These are phyloP conservation scores for Rhinatrema bivittatum DNA, from an alignment of 2,797 vertebrate species.

Conservation along the genomic window DNA sequence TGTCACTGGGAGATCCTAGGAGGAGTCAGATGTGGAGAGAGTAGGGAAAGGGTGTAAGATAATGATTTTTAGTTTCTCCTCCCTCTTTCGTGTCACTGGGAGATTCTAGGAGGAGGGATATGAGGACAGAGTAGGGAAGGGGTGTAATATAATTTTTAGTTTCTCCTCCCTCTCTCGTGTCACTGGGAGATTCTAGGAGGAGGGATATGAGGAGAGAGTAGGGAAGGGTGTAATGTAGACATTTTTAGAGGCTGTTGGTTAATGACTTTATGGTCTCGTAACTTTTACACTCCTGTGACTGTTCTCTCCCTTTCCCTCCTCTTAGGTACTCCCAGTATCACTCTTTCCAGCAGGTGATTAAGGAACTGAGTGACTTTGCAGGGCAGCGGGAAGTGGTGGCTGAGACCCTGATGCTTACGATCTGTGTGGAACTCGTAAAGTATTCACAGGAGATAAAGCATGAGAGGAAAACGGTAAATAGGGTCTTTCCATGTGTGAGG, in stretches of 20 bases:
- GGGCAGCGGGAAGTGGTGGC: slow-evolving; percentile 84
- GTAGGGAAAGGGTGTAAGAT: too few relatives aligned
- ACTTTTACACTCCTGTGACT: too few relatives aligned
- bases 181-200: background rate
- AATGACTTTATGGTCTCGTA: background rate
- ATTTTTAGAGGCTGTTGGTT: too few relatives aligned
- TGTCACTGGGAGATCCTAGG: too few relatives aligned
- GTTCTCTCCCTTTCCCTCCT: background rate
- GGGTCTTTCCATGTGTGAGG: slow-evolving; percentile 7
- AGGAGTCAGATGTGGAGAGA: too few relatives aligned
- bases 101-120: too few relatives aligned
- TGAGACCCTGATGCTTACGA: slow-evolving; percentile 75
- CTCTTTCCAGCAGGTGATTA: slow-evolving; percentile 74
- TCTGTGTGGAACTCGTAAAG: slow-evolving; percentile 79
- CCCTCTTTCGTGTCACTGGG: too few relatives aligned
- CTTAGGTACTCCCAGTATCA: slow-evolving; percentile 75
- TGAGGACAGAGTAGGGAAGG: background rate
- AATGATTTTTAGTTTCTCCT: too few relatives aligned
- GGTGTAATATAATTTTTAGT: too few relatives aligned
- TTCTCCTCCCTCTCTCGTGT: too few relatives aligned
- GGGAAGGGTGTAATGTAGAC: too few relatives aligned
- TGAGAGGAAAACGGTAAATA: slow-evolving; percentile 77
- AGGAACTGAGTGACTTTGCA: slow-evolving; percentile 81
- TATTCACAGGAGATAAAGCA: slow-evolving; percentile 81
- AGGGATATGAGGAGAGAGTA: too few relatives aligned